Conservation (phyloP, 2,797 vertebrate genomes). For the Balearica regulorum region DNA sequence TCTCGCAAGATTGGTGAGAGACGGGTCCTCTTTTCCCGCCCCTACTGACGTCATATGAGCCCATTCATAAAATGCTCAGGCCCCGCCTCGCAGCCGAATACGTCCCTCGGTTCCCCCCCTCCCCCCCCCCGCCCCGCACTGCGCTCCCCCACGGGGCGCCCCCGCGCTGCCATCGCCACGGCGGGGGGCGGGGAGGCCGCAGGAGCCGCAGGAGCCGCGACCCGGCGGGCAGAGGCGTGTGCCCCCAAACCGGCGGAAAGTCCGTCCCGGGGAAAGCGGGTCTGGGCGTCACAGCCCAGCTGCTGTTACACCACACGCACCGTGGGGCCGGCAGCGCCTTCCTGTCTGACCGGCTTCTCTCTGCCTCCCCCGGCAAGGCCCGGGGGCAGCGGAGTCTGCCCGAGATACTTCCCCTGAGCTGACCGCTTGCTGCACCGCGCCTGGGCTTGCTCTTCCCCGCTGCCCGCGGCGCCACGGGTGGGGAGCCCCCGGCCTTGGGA, state of each 20-base stretch:
- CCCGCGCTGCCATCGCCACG: no score
- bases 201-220: background rate
- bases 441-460: background rate
- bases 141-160: background rate
- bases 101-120: background rate
- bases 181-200: no score
- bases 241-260: background rate
- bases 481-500: rapidly evolving
- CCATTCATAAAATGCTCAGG: conserved; percentile 58
- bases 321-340: background rate
- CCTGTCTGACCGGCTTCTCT: background rate
- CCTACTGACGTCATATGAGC: conserved; percentile 35
- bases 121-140: background rate
- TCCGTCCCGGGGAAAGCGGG: background rate
- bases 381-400: background rate
- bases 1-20: background rate
- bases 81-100: background rate
- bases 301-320: no score
- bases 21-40: background rate
- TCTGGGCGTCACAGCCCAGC: background rate
- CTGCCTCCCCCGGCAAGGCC: background rate
- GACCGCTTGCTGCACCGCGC: background rate
- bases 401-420: background rate
- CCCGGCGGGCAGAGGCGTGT: background rate
- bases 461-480: background rate